Conservation (phyloP, 2,888 invertebrate genomes). For the Lithophane leautieri region DNA sequence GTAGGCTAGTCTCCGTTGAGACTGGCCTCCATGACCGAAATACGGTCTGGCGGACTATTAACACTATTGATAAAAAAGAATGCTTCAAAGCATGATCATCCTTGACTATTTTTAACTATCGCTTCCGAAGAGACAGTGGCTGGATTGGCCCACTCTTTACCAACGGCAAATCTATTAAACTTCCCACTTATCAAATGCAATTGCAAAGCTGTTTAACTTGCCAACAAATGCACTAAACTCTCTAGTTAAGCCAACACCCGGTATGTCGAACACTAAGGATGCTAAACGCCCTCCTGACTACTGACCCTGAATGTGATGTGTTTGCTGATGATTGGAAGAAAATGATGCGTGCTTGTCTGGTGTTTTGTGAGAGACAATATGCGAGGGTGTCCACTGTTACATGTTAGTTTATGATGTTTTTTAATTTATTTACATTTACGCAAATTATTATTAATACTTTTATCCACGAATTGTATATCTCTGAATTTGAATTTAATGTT, state of each 20-base stretch:
- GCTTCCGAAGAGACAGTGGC: background rate
- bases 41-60: background rate
- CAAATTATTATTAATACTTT: too few relatives aligned
- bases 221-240: constrained; percentile 51
- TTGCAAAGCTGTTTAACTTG: constrained; percentile 48
- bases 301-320: too few relatives aligned
- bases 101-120: background rate
- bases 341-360: too few relatives aligned
- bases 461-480: too few relatives aligned
- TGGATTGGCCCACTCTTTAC: background rate
- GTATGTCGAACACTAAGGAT: too few relatives aligned
- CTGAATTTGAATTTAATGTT: too few relatives aligned
- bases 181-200: constrained; percentile 35
- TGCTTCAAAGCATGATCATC: background rate
- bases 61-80: background rate
- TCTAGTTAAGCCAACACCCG: constrained; percentile 40
- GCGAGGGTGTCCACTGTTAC: too few relatives aligned
- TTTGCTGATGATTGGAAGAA: too few relatives aligned
- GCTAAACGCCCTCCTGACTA: too few relatives aligned
- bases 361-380: too few relatives aligned
- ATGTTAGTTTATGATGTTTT: too few relatives aligned
- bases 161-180: background rate
- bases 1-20: background rate
- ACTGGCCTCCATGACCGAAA: background rate
- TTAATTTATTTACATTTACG: too few relatives aligned